These are phyloP conservation scores for Dascyllus trimaculatus DNA, from an alignment of 2,113 vertebrate genomes.

Conservation along the genomic window DNA sequence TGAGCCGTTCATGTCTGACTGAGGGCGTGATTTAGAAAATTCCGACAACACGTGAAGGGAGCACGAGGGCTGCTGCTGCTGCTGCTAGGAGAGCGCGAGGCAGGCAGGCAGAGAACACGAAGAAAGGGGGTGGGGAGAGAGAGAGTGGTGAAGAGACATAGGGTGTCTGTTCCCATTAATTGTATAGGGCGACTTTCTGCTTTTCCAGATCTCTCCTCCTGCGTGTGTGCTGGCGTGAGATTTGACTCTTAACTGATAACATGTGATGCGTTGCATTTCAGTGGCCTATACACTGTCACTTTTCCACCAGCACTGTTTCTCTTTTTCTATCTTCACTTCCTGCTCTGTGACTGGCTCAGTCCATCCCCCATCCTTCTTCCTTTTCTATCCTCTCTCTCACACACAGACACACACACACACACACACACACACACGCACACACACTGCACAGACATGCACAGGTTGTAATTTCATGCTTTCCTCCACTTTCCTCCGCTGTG, in stretches of 20 bases:
- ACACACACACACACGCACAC: constrained; percentile 42
- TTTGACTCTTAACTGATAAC: constrained; percentile 50
- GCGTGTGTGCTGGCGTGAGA: constrained; percentile 27
- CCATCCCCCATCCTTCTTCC: constrained; percentile 79
- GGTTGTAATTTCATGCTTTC: constrained; percentile 83
- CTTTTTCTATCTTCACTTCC: constrained; percentile 83
- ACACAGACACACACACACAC: constrained; percentile 2
- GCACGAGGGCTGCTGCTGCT: constrained; percentile 78
- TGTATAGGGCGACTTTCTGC: constrained; percentile 61
- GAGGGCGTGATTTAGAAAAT: background rate
- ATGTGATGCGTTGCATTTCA: constrained; percentile 52
- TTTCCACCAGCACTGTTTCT: constrained; percentile 65
- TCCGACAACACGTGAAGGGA: constrained; percentile 25
- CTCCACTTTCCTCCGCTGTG: constrained; percentile 67
- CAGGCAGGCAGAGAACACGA: constrained; percentile 75
- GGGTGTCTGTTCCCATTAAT: constrained; percentile 72
- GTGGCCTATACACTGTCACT: constrained; percentile 50
- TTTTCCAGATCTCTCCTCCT: constrained; percentile 53
- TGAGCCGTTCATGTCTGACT: background rate
- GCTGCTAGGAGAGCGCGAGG: constrained; percentile 78
- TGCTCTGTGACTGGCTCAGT: constrained; percentile 79
- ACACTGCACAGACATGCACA: constrained; percentile 62
- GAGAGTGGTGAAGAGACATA: constrained; percentile 58
- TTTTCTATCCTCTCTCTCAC: constrained; percentile 56
- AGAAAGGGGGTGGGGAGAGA: constrained; percentile 69